These are phyloP conservation scores for Apodemus sylvaticus DNA, from an alignment of 2,113 vertebrate species.

Conservation along the genomic window DNA sequence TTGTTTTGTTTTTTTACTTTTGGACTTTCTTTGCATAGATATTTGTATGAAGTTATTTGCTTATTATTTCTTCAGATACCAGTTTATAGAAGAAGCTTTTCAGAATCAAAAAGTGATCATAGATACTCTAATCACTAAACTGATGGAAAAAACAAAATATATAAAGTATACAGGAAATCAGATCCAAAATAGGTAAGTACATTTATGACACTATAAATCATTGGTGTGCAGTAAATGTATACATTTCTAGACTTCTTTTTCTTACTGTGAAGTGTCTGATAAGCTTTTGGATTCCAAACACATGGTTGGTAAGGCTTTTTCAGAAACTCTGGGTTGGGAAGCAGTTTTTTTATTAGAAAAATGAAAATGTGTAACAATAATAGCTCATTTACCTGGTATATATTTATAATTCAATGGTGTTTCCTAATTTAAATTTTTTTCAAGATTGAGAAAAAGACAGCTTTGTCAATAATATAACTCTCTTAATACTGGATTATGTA, in stretches of 20 bases:
- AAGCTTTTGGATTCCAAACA: background rate
- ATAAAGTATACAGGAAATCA: constrained; percentile 95
- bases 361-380: background rate
- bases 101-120: constrained; percentile 97
- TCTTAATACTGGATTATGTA: constrained; percentile 4
- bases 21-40: constrained; percentile 38
- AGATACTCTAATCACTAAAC: constrained; percentile 95
- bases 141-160: constrained; percentile 96
- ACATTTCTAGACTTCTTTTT: background rate
- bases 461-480: background rate
- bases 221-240: background rate
- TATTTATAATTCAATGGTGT: background rate
- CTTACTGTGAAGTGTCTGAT: background rate
- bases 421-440: constrained; percentile 16
- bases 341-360: constrained; percentile 14
- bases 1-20: background rate
- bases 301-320: background rate
- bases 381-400: background rate
- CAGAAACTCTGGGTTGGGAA: constrained; percentile 28
- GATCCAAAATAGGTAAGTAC: constrained; percentile 92
- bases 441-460: background rate
- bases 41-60: constrained; percentile 48
- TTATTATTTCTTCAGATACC: constrained; percentile 89
- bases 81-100: constrained; percentile 99
- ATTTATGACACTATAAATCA: background rate